Evolutionary conservation across 2,888 invertebrate genomes (phyloP).

Genomic region (Melipona beecheii): DNA sequence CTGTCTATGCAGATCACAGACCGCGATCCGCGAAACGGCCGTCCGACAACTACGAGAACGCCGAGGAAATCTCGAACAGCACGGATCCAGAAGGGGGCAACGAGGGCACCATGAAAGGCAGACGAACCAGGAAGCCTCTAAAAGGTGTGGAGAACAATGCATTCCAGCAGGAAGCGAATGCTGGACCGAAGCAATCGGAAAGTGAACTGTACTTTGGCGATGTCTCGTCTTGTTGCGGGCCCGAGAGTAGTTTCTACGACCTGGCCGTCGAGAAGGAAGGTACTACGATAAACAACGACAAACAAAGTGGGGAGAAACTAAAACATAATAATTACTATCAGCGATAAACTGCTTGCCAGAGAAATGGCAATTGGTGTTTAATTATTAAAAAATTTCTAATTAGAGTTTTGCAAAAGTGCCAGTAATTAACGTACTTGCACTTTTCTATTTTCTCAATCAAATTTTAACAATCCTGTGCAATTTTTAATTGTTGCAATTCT

Average conservation of each 20-base stretch:
- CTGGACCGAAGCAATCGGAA: constrained; percentile 87
- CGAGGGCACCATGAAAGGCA: constrained; percentile 79
- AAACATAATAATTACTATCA: no score
- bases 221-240: constrained; percentile 92
- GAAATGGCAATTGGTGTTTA: no score
- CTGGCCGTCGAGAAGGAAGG: constrained; percentile 85
- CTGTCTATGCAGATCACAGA: constrained; percentile 63
- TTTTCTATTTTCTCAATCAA: no score
- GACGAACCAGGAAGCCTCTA: constrained; percentile 85
- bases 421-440: no score
- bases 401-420: no score
- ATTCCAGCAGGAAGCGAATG: constrained; percentile 89
- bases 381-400: no score
- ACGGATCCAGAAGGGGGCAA: constrained; percentile 79
- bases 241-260: constrained; percentile 86
- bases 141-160: constrained; percentile 91
- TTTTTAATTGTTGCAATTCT: no score
- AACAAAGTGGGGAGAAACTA: neutral
- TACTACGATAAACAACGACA: constrained; percentile 12
- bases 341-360: no score
- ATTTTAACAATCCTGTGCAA: no score
- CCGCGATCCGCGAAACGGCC: constrained; percentile 75
- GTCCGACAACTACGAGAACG: constrained; percentile 82
- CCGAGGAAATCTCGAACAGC: constrained; percentile 80
- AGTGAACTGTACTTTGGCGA: constrained; percentile 95